A percentile compares a stretch with the other conserved stretches of the same genome.
Conservation (phyloP, 2,888 invertebrate genomes). For the Caenorhabditis sp. region DNA sequence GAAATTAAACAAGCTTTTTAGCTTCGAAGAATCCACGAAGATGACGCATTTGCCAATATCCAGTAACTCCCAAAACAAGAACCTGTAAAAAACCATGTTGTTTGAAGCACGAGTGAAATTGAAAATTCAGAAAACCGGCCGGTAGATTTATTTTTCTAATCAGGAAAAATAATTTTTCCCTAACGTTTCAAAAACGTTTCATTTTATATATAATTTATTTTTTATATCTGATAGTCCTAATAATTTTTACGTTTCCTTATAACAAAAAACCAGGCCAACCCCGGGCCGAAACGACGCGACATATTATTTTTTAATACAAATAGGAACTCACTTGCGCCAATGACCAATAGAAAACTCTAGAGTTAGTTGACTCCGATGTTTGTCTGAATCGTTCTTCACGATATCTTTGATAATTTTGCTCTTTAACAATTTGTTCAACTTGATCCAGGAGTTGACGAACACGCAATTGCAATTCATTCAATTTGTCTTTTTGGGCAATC, state of each 20-base stretch:
- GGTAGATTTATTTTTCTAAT: not conserved
- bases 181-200: no score
- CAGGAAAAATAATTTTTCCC: no score
- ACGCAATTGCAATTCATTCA: conserved; percentile 91
- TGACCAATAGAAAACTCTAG: conserved; percentile 89
- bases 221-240: no score
- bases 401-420: conserved; percentile 93
- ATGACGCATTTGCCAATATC: conserved; percentile 99
- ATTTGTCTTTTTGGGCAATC: conserved; percentile 95
- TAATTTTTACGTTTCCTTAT: no score
- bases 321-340: conserved; percentile 31
- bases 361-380: conserved; percentile 97
- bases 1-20: conserved; percentile 85
- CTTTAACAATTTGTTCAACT: conserved; percentile 98
- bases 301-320: conserved; percentile 1
- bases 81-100: conserved; percentile 82
- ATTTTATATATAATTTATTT: no score
- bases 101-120: no score
- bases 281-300: not conserved
- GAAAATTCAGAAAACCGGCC: not conserved
- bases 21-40: conserved; percentile 99
- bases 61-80: conserved; percentile 86
- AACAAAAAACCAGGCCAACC: no score
- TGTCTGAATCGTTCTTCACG: conserved; percentile 93
- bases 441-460: conserved; percentile 94